phyloP scores from a whole-genome alignment of 2,888 invertebrate genomes.

The Rotaria socialis region DNA sequence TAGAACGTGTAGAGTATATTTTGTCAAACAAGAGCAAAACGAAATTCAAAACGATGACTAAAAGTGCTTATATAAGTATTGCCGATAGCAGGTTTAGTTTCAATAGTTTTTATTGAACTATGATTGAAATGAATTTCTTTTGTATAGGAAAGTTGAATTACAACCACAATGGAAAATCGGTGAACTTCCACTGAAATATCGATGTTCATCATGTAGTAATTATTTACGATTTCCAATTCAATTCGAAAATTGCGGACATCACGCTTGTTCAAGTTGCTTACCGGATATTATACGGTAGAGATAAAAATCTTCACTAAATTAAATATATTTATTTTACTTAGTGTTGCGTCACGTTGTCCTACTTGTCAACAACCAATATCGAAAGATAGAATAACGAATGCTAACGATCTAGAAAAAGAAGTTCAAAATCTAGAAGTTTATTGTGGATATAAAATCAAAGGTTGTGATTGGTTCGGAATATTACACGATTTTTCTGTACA shows the following conservation, averaged over 20 bases:
- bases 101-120: not conserved
- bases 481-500: conserved; percentile 53
- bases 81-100: not conserved
- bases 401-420: conserved; percentile 52
- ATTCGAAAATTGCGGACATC: conserved; percentile 54
- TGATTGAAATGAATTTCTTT: not conserved
- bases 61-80: not conserved
- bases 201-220: conserved; percentile 52
- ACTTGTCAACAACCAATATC: conserved; percentile 50
- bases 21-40: no score
- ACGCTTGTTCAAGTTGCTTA: conserved; percentile 53
- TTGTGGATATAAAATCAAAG: conserved; percentile 53
- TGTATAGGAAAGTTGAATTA: not conserved
- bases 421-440: conserved; percentile 55
- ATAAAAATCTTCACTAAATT: not conserved
- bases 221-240: conserved; percentile 53
- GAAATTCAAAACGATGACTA: not conserved
- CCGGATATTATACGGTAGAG: conserved; percentile 52
- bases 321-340: conserved; percentile 40
- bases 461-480: conserved; percentile 56
- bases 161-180: conserved; percentile 46
- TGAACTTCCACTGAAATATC: conserved; percentile 50
- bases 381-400: conserved; percentile 50
- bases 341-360: conserved; percentile 50
- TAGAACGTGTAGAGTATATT: not conserved